A percentile compares a stretch with the other conserved stretches of the same genome.
These are phyloP conservation scores for Semaprochilodus insignis DNA, from an alignment of 2,797 vertebrate species.

Conservation along the genomic window DNA sequence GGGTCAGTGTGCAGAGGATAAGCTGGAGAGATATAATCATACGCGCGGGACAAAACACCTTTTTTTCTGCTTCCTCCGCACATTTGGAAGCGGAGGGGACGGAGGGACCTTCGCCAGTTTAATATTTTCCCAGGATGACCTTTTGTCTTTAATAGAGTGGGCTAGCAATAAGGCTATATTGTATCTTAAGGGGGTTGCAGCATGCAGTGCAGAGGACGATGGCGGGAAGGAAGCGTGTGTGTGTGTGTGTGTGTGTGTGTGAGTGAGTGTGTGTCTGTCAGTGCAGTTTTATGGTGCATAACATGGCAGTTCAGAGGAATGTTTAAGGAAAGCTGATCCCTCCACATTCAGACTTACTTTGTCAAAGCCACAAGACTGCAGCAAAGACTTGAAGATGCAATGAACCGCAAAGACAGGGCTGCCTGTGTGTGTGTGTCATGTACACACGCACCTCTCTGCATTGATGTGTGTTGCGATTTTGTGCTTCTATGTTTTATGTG, in stretches of 20 bases:
- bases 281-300: slow-evolving; percentile 71
- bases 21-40: slow-evolving; percentile 87
- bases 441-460: not conserved
- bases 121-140: slow-evolving; percentile 86
- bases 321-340: slow-evolving; percentile 79
- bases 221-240: slow-evolving; percentile 55
- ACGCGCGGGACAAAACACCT: slow-evolving; percentile 85
- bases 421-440: slow-evolving; percentile 9
- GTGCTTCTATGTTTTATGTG: not conserved
- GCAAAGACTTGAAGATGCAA: slow-evolving; percentile 76
- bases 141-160: slow-evolving; percentile 88
- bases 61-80: slow-evolving; percentile 85
- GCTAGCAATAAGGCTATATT: slow-evolving; percentile 85
- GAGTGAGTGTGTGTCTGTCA: slow-evolving; percentile 51
- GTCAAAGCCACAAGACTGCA: slow-evolving; percentile 75
- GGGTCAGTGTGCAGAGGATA: slow-evolving; percentile 82
- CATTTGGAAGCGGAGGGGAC: slow-evolving; percentile 78
- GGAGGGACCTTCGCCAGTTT: slow-evolving; percentile 82
- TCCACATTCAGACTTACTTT: slow-evolving; percentile 76
- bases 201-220: slow-evolving; percentile 65
- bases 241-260: slow-evolving; percentile 54
- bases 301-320: slow-evolving; percentile 82
- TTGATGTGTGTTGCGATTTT: not conserved
- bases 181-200: slow-evolving; percentile 84
- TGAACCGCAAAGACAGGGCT: slow-evolving; percentile 67